Conservation (phyloP, 1,140 invertebrate genomes). For the Macrocentrus cingulum region DNA sequence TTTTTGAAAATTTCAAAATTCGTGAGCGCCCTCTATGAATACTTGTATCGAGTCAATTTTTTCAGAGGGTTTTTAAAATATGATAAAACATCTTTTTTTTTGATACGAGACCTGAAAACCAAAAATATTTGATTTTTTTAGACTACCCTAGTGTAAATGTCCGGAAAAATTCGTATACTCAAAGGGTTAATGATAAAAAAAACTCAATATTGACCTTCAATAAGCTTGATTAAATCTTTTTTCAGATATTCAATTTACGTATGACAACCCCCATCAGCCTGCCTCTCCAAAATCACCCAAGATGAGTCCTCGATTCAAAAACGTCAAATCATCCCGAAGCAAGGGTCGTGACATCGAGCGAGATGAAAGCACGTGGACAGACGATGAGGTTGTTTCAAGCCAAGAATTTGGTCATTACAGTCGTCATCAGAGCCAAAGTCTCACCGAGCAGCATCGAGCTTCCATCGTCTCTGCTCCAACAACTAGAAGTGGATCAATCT, state of each 20-base stretch:
- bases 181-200: no score
- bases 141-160: no score
- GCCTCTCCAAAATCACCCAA: slow-evolving; percentile 31
- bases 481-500: slow-evolving; percentile 42
- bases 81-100: no score
- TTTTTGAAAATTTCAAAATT: no score
- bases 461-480: slow-evolving; percentile 42
- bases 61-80: no score
- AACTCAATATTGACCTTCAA: no score
- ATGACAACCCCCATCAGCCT: slow-evolving; percentile 33
- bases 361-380: slow-evolving; percentile 31
- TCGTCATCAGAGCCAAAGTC: slow-evolving; percentile 23
- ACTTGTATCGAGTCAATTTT: no score
- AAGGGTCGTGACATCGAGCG: slow-evolving; percentile 27
- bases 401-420: slow-evolving; percentile 22
- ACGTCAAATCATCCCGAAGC: slow-evolving; percentile 14
- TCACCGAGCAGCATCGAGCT: slow-evolving; percentile 38
- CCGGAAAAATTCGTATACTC: no score
- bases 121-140: no score
- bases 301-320: slow-evolving; percentile 14
- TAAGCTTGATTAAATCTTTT: no score
- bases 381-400: slow-evolving; percentile 26
- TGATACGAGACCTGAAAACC: no score
- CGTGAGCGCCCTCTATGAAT: no score
- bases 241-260: slow-evolving; percentile 42